Percentiles rank a stretch among this genome's conserved stretches.
Evolutionary conservation across 2,888 invertebrate species (phyloP).

Genomic region (Antheraea yamamai): DNA sequence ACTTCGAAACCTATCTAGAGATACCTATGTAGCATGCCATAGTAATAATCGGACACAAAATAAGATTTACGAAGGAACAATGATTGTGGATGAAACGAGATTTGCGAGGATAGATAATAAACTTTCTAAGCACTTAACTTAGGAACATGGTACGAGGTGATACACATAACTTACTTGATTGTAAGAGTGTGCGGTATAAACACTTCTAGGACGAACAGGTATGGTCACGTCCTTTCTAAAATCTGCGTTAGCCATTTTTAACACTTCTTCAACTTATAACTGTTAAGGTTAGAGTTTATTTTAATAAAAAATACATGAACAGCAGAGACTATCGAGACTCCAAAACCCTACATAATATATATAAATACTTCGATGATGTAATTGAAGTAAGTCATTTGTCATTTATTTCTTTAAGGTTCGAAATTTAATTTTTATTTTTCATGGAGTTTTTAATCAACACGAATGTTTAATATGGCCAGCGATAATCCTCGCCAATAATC

Average conservation of each 20-base stretch:
- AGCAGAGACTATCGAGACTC: slow-evolving; percentile 63
- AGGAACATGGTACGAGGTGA: neutral
- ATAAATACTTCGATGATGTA: slow-evolving; percentile 46
- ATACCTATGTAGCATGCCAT: neutral
- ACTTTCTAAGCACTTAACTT: neutral
- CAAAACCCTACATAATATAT: slow-evolving; percentile 71
- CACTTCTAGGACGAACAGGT: slow-evolving; percentile 84
- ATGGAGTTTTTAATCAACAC: slow-evolving; percentile 29
- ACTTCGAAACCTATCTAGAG: neutral
- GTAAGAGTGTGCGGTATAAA: slow-evolving; percentile 86
- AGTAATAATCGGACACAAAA: neutral
- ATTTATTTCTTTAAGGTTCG: slow-evolving; percentile 58
- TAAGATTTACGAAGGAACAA: neutral
- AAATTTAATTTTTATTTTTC: slow-evolving; percentile 46
- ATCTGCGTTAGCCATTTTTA: slow-evolving; percentile 76
- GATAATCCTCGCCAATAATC: neutral
- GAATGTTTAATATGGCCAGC: neutral
- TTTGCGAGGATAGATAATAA: neutral
- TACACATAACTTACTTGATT: slow-evolving; percentile 63
- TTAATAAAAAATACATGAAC: slow-evolving; percentile 70
- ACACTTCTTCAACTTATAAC: slow-evolving; percentile 67
- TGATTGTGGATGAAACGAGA: neutral
- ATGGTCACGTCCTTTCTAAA: slow-evolving; percentile 74
- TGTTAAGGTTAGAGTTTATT: slow-evolving; percentile 64
- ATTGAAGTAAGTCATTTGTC: slow-evolving; percentile 60